These are phyloP conservation scores for Aleiodes sp. DNA, from an alignment of 1,140 invertebrate species.

Conservation along the genomic window DNA sequence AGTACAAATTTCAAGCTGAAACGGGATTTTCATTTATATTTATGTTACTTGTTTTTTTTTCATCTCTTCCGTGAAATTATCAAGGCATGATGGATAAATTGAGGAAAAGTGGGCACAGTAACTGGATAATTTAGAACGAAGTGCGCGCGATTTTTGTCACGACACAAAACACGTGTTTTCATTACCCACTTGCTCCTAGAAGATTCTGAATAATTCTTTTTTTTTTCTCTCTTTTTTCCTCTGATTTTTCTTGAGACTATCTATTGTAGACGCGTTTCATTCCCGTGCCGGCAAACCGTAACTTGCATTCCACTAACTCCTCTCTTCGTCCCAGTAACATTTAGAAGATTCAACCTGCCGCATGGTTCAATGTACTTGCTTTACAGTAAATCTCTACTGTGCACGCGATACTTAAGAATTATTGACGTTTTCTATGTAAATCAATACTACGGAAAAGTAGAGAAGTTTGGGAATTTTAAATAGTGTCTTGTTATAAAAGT, in stretches of 20 bases:
- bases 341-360: background rate
- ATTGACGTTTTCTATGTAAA: background rate
- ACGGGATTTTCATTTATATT: no score
- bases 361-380: background rate
- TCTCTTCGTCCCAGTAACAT: slow-evolving; percentile 3
- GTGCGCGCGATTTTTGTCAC: background rate
- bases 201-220: background rate
- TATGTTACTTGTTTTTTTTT: background rate
- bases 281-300: slow-evolving; percentile 2
- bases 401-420: background rate
- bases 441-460: background rate
- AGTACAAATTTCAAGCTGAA: no score
- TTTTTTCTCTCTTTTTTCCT: background rate
- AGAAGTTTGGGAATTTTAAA: background rate
- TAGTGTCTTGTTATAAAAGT: background rate
- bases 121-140: background rate
- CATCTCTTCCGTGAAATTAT: background rate
- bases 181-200: background rate
- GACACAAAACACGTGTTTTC: background rate
- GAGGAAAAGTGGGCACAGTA: background rate
- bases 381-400: background rate
- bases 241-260: background rate
- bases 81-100: background rate
- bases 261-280: slow-evolving; percentile 2
- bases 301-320: background rate